Base-by-base conservation (phyloP, 1,140 invertebrate species). In the Drosophila malerkotliana region DNA sequence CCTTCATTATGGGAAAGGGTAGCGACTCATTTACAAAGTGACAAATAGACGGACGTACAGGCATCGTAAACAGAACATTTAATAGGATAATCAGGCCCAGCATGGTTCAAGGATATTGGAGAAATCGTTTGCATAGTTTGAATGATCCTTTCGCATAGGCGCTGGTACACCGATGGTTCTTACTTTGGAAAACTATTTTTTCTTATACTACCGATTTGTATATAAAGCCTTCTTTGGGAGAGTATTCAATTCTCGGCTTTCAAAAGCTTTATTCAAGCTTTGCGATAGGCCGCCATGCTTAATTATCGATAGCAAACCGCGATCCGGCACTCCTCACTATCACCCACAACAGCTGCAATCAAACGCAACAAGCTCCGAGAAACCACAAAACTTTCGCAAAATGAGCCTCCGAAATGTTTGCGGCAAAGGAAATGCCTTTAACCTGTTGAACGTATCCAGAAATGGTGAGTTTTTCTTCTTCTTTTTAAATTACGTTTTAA, bases 1-100 rank as follows among this genome's bases (percentile, higher is more conserved):
- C 52, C 47, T 34, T 44, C 37, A 59, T 82, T 45, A 51, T 55
- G 60, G 51, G 12, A 83, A 82, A 83, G 79, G 79, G 79, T 83
- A 45, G 34, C 14, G 9, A 30, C 7, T 24, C 10, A 39, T 52
- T 28, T 21, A 15, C 9, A 53, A 55, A 56, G 59, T 60, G 79
- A 60, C 79, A 55, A 63, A 57, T 49, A 54, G 39, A 26, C 49
- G 49, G 41, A 12, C 71, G 48, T 34, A 45, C 48, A 32, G 32
- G 45, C 18, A n/a, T 74, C 14, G 53, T 73, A 74, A 74, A 64
- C 30, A 41, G 12, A 26, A 48, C 15, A 57, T 57, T 66, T 58
- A 75, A 58, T 57, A 63, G 71, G 47, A 74, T 74, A 44, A 74
- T 74, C 53, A 52, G 10, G 37, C 37, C 15, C 52, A 63, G 52